A percentile compares a stretch with the other conserved stretches of the same genome.
Conservation (phyloP, 2,113 vertebrate species). For the Cyprinodon tularosa region DNA sequence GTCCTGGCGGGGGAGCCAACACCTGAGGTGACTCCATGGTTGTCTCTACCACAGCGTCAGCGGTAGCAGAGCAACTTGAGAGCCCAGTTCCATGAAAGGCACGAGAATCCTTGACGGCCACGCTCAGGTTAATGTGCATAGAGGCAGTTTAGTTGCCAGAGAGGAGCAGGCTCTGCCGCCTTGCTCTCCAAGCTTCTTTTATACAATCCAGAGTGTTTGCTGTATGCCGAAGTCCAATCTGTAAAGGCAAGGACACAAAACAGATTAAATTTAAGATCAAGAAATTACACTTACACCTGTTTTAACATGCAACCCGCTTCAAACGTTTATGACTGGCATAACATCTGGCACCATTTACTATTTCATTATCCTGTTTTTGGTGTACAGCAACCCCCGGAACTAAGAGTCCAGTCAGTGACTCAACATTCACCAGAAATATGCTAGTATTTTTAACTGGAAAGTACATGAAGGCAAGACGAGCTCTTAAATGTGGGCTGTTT, state of each 20-base stretch:
- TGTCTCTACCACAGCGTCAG: slow-evolving; percentile 64
- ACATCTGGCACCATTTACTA: slow-evolving; percentile 52
- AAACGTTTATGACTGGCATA: background rate
- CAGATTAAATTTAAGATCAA: slow-evolving; percentile 14
- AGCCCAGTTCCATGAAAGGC: slow-evolving; percentile 76
- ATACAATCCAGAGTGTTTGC: background rate
- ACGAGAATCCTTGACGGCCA: slow-evolving; percentile 69
- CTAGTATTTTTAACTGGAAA: slow-evolving; percentile 49
- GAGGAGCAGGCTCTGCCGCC: slow-evolving; percentile 19
- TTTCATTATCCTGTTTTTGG: background rate
- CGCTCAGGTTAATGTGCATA: slow-evolving; percentile 76
- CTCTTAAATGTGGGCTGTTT: slow-evolving; percentile 40
- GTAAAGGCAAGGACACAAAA: slow-evolving; percentile 38
- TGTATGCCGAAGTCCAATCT: slow-evolving; percentile 39
- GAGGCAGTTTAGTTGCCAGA: slow-evolving; percentile 28
- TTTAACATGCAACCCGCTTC: slow-evolving; percentile 12
- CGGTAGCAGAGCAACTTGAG: slow-evolving; percentile 22
- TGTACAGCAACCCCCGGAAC: slow-evolving; percentile 3
- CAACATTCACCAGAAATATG: slow-evolving; percentile 59
- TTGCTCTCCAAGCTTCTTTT: slow-evolving; percentile 11
- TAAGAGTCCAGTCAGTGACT: slow-evolving; percentile 45
- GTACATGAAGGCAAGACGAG: slow-evolving; percentile 31
- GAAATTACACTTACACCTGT: background rate
- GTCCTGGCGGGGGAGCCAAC: slow-evolving; percentile 41
- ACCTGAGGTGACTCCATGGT: slow-evolving; percentile 67